Evolutionary conservation across 1,140 invertebrate genomes (phyloP), one percentile per base, ranked within the genome.

Genomic region (Oedothorax gibbosus): DNA sequence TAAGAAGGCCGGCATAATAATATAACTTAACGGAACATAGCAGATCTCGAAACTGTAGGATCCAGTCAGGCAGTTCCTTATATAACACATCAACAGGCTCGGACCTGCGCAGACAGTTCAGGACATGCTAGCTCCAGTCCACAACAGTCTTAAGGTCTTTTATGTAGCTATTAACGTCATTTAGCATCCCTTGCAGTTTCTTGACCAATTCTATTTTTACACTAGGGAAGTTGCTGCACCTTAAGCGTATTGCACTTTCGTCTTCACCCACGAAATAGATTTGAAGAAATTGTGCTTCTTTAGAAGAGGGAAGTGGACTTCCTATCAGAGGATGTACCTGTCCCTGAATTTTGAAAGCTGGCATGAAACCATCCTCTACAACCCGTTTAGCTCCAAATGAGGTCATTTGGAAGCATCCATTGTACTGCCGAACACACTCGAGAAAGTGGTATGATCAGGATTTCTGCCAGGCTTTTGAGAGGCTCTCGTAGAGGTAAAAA

Each of bases 371-470:
- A 21, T 21, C 49, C 11, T 60, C 72, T 21, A 21, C 50, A 18
- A 50, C n/a, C 9, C 56, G 8, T 15, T 72, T 71, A 20, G 8
- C 69, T 14, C 71, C 71, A 9, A 20, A 57, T 53, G n/a, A 2
- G 0, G 71, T 20, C 50, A 73, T 73, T 54, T 73, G 51, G 54
- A 72, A 72, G 54, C 51, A 72, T 72, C 7, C 35, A 2, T 72
- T 72, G 54, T 53, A 72, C 20, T 14, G 51, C n/a, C 49, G 12
- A 7, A 56, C 18, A 14, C n/a, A 53, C 18, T 7, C 10, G 11
- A 51, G 49, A 72, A 72, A 72, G 21, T 72, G 3, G 9, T 18
- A 2, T 12, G 14, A 56, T n/a, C 8, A 8, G 2, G 69, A 54
- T 49, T 0, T 53, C n/a, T 7, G 7, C 54, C 12, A 75, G 53